A percentile compares a stretch with the other conserved stretches of the same genome.
These are phyloP conservation scores for Rhinogobio ventralis DNA, from an alignment of 2,797 vertebrate genomes.

Conservation along the genomic window DNA sequence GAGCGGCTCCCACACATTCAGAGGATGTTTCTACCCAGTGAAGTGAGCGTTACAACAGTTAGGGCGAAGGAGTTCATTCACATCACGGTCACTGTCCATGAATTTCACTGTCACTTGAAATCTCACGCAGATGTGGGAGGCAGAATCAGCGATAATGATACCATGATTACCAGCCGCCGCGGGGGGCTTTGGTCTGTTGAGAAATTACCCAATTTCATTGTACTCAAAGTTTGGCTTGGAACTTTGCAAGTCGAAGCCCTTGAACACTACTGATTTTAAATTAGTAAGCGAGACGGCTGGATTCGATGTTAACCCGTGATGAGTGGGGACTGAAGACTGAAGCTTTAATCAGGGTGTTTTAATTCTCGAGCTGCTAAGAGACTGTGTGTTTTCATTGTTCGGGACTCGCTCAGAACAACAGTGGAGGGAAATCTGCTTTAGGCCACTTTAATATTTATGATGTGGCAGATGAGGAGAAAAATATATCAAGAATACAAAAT, in stretches of 20 bases:
- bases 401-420: background rate
- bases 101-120: slow-evolving; percentile 29
- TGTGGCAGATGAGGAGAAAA: background rate
- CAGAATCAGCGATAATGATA: slow-evolving; percentile 28
- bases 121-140: background rate
- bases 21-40: slow-evolving; percentile 21
- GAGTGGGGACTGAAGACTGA: slow-evolving; percentile 12
- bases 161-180: slow-evolving; percentile 22
- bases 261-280: slow-evolving; percentile 22
- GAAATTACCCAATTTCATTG: slow-evolving; percentile 41
- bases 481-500: background rate
- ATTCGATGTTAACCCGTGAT: slow-evolving; percentile 14
- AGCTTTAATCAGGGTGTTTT: slow-evolving; percentile 38
- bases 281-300: background rate
- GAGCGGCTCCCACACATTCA: slow-evolving; percentile 18
- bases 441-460: background rate
- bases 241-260: slow-evolving; percentile 17
- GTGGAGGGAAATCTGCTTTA: background rate
- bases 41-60: slow-evolving; percentile 19
- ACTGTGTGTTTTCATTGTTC: slow-evolving; percentile 25
- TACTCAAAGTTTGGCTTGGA: slow-evolving; percentile 31
- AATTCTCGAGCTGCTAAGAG: slow-evolving; percentile 27
- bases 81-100: slow-evolving; percentile 21
- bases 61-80: slow-evolving; percentile 11
- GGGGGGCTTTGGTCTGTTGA: slow-evolving; percentile 16